Conservation (phyloP, 2,888 invertebrate species). For the Orthonychiurus folsomi region DNA sequence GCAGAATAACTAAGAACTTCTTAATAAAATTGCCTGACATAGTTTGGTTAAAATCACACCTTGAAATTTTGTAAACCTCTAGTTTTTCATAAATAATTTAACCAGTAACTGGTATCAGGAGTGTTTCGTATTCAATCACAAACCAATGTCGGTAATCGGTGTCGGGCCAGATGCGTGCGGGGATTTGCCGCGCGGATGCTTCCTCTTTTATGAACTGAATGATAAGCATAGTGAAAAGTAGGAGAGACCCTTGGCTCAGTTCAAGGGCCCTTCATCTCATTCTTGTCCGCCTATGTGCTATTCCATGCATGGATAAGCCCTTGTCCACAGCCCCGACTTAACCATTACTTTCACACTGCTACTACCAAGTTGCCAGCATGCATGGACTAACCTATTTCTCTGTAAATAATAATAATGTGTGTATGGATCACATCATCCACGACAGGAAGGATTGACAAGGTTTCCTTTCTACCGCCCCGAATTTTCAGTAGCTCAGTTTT, state of each 20-base stretch:
- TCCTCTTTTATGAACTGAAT: slow-evolving; percentile 12
- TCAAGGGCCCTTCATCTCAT: slow-evolving; percentile 4
- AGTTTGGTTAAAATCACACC: no score
- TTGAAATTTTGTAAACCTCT: no score
- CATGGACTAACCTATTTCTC: slow-evolving; percentile 17
- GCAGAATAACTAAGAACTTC: no score
- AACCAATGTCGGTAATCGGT: no score
- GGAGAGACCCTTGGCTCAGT: slow-evolving; percentile 7
- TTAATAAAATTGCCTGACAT: no score
- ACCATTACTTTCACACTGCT: slow-evolving; percentile 2
- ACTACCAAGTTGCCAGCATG: slow-evolving; percentile 10
- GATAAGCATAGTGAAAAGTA: background rate
- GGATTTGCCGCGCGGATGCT: slow-evolving; percentile 35
- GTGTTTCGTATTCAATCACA: no score
- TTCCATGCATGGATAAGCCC: slow-evolving; percentile 18
- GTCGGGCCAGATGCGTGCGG: slow-evolving; percentile 4
- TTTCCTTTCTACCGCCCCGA: background rate
- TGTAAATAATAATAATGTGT: slow-evolving; percentile 13
- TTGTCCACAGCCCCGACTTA: slow-evolving; percentile 3
- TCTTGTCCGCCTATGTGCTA: background rate
- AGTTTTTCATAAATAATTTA: no score
- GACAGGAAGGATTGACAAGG: slow-evolving; percentile 16
- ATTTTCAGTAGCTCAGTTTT: background rate
- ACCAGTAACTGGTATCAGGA: no score
- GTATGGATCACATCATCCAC: slow-evolving; percentile 14